Conservation (phyloP, 1,140 invertebrate genomes). For the Euborellia annulipes region DNA sequence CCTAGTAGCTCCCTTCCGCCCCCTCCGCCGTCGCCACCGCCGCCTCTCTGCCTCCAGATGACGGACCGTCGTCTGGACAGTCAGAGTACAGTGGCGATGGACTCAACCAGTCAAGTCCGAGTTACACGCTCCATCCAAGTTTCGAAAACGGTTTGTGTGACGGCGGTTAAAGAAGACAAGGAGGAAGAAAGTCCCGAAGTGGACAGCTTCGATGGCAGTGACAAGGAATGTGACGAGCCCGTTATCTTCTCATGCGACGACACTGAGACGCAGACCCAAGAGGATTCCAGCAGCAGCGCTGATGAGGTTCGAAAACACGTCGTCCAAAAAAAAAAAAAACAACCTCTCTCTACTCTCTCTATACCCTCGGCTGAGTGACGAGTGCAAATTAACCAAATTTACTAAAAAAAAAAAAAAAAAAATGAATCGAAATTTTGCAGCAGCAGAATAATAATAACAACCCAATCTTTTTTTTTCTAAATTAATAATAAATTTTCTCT, state of each 20-base stretch:
- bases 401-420: not conserved
- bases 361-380: not conserved
- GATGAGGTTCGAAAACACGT: constrained; percentile 20
- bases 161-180: constrained; percentile 3
- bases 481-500: no score
- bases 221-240: constrained; percentile 46
- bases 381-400: not conserved
- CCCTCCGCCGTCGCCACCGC: not conserved
- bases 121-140: not conserved
- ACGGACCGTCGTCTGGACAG: constrained; percentile 19
- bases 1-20: no score
- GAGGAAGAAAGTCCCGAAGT: not conserved
- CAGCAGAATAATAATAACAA: no score
- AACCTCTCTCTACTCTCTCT: not conserved
- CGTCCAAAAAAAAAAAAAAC: not conserved
- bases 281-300: constrained; percentile 22
- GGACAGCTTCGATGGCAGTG: constrained; percentile 45
- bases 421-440: no score
- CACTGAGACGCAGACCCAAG: constrained; percentile 15
- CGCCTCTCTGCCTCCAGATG: constrained; percentile 18
- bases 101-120: not conserved
- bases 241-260: constrained; percentile 40
- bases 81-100: constrained; percentile 19
- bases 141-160: no score
- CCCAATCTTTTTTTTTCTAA: no score